phyloP scores from a whole-genome alignment of 2,113 vertebrate genomes.

The Dipodomys ordii region DNA sequence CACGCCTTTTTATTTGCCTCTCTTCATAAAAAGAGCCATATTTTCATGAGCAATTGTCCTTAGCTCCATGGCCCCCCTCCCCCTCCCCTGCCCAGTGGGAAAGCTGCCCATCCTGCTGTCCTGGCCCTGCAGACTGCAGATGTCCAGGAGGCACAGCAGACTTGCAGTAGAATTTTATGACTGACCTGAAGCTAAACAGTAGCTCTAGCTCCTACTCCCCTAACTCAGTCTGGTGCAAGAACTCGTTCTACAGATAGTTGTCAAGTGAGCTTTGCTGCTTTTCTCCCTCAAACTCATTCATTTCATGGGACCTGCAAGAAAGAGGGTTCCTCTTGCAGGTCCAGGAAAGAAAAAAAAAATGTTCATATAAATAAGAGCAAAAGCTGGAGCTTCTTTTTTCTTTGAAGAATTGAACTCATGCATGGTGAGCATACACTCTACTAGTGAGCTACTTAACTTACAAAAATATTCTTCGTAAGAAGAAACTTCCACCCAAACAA shows the following conservation, averaged over 20 bases:
- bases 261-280: neutral
- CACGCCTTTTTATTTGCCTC: slow-evolving; percentile 68
- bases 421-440: neutral
- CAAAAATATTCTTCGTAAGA: neutral
- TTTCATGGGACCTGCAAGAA: neutral
- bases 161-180: neutral
- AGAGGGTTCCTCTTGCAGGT: neutral
- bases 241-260: neutral
- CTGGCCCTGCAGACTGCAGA: neutral
- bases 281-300: neutral
- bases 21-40: slow-evolving; percentile 60
- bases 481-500: neutral
- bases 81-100: neutral
- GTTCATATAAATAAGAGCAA: neutral
- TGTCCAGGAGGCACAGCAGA: neutral
- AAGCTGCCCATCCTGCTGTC: neutral
- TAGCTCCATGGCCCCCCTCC: slow-evolving; percentile 1
- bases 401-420: neutral
- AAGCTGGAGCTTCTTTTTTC: too few relatives aligned
- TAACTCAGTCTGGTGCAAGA: neutral
- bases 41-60: slow-evolving; percentile 52
- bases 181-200: neutral
- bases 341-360: neutral
- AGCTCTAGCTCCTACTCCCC: neutral
- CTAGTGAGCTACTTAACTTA: neutral